A percentile compares a stretch with the other conserved stretches of the same genome.
phyloP scores from a whole-genome alignment of 2,113 vertebrate species.

The Bufo bufo region DNA sequence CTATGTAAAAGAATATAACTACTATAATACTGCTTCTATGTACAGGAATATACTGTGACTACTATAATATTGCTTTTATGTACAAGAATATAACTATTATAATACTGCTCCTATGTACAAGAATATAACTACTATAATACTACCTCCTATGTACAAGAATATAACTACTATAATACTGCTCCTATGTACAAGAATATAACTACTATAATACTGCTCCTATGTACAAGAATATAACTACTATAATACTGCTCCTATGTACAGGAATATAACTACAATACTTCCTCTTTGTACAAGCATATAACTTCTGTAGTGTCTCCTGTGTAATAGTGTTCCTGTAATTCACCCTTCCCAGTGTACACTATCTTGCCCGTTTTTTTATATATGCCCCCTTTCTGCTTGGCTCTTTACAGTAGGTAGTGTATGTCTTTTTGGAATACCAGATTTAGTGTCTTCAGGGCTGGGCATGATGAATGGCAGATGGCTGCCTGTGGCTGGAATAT shows the following conservation, averaged over 20 bases:
- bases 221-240: too few relatives aligned
- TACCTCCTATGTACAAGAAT: background rate
- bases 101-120: background rate
- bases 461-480: constrained; percentile 18
- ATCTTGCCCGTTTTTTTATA: background rate
- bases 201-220: too few relatives aligned
- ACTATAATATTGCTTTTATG: constrained; percentile 7
- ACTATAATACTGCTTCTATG: background rate
- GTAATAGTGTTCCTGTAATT: background rate
- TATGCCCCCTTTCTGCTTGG: background rate
- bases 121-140: constrained; percentile 17
- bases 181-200: background rate
- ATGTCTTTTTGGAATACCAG: background rate
- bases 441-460: background rate
- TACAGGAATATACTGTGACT: constrained; percentile 9
- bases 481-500: background rate
- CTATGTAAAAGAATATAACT: background rate
- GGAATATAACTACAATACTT: too few relatives aligned
- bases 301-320: too few relatives aligned
- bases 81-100: constrained; percentile 9
- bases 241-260: too few relatives aligned
- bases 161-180: background rate
- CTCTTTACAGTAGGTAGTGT: background rate
- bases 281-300: too few relatives aligned
- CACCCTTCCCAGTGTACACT: background rate